Conservation (phyloP, 2,888 invertebrate species). For the Aporophyla nigra region DNA sequence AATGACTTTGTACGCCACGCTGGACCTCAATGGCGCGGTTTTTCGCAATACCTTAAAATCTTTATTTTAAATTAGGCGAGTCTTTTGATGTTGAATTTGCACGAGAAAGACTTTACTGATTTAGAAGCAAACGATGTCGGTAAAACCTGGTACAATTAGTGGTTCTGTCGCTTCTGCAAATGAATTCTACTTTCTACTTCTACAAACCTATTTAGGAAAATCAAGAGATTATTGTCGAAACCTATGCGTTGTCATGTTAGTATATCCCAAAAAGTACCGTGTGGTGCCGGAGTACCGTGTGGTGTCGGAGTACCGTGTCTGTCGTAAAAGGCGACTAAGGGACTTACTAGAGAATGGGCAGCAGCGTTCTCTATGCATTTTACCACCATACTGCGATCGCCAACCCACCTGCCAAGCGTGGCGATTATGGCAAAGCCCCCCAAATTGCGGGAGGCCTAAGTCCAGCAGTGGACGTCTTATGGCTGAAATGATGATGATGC, state of each 20-base stretch:
- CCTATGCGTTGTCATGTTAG: neutral
- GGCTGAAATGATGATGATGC: no score
- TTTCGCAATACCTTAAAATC: constrained; percentile 33
- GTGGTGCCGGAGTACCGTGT: no score
- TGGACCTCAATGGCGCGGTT: constrained; percentile 33
- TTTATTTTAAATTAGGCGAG: constrained; percentile 26
- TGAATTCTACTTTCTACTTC: no score
- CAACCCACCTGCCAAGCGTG: no score
- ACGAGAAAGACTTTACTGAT: constrained; percentile 36
- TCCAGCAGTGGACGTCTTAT: no score
- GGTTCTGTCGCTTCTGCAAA: constrained; percentile 1
- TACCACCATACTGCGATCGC: no score
- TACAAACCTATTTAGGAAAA: neutral
- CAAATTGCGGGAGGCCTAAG: no score
- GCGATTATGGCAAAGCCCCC: no score
- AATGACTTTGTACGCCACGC: constrained; percentile 52
- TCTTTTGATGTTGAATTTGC: constrained; percentile 47
- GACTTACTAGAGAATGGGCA: no score
- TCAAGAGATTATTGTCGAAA: neutral
- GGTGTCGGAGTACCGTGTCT: no score
- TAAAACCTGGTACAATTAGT: constrained; percentile 23
- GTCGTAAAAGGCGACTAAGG: no score
- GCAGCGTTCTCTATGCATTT: no score
- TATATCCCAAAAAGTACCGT: neutral
- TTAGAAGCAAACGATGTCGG: constrained; percentile 10